Conservation (phyloP, 2,113 vertebrate species). For the Halcyon malimbica region DNA sequence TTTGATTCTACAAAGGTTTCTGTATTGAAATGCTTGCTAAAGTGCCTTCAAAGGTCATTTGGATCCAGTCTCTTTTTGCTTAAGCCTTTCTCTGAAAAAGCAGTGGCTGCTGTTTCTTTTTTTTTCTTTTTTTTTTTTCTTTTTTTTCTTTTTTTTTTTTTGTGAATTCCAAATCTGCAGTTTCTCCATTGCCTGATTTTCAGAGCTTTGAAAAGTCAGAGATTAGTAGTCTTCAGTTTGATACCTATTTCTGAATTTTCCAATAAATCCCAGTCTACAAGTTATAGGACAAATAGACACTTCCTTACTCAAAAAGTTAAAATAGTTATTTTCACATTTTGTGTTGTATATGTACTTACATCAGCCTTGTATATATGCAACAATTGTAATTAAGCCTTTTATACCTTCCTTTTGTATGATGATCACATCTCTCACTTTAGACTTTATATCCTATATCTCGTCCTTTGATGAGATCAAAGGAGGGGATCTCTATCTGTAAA, state of each 20-base stretch:
- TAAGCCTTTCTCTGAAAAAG: background rate
- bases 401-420: background rate
- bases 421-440: background rate
- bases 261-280: background rate
- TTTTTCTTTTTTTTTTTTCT: slow-evolving; percentile 11
- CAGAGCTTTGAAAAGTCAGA: background rate
- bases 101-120: background rate
- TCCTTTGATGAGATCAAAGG: background rate
- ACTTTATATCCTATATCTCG: background rate
- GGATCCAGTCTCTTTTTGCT: background rate
- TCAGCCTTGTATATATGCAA: background rate
- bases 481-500: background rate
- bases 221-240: background rate
- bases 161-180: background rate
- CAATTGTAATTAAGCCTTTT: background rate
- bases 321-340: background rate
- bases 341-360: background rate
- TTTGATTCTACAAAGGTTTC: slow-evolving; percentile 41
- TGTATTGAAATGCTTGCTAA: slow-evolving; percentile 18
- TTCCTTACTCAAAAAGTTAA: background rate
- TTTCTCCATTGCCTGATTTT: background rate
- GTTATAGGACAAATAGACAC: background rate
- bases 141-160: slow-evolving; percentile 8
- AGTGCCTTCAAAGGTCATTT: slow-evolving; percentile 35
- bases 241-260: background rate